A percentile compares a stretch with the other conserved stretches of the same genome.
Evolutionary conservation across 2,888 invertebrate genomes (phyloP).

Genomic region (Monoplex corrugatus): DNA sequence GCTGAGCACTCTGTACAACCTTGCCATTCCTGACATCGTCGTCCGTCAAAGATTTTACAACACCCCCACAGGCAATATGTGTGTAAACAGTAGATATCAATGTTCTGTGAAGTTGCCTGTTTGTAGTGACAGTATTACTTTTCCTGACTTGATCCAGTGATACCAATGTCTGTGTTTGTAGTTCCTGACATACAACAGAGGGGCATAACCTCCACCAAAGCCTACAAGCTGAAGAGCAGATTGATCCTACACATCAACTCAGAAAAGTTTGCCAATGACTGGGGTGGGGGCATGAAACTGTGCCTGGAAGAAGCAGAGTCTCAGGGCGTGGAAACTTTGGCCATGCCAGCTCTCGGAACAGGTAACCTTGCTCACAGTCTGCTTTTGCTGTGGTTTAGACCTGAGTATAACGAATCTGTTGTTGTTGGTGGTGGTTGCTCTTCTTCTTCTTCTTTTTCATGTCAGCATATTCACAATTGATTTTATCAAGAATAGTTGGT

Average conservation of each 20-base stretch:
- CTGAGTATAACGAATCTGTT: too few species aligned
- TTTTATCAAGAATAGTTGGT: too few species aligned
- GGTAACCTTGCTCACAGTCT: too few species aligned
- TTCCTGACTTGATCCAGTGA: too few species aligned
- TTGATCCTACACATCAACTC: conserved; percentile 49
- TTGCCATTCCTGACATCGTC: background rate
- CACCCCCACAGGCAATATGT: background rate
- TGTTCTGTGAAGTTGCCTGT: too few species aligned
- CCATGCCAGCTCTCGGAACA: conserved; percentile 45
- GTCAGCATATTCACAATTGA: too few species aligned
- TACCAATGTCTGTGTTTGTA: background rate
- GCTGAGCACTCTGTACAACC: background rate
- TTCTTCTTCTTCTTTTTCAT: too few species aligned
- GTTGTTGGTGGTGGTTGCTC: too few species aligned
- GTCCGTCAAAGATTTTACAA: background rate
- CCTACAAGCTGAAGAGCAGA: conserved; percentile 38
- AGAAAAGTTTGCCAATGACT: conserved; percentile 37
- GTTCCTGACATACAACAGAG: conserved; percentile 8
- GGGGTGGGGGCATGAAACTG: conserved; percentile 23
- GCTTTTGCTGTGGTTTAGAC: too few species aligned
- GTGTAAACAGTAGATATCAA: too few species aligned
- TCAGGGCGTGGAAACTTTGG: background rate
- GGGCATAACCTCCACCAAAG: conserved; percentile 42
- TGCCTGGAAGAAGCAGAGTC: conserved; percentile 41
- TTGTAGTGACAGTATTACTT: too few species aligned